A percentile compares a stretch with the other conserved stretches of the same genome.
phyloP scores from a whole-genome alignment of 2,113 vertebrate species.

The Trochalopteron elliotii region DNA sequence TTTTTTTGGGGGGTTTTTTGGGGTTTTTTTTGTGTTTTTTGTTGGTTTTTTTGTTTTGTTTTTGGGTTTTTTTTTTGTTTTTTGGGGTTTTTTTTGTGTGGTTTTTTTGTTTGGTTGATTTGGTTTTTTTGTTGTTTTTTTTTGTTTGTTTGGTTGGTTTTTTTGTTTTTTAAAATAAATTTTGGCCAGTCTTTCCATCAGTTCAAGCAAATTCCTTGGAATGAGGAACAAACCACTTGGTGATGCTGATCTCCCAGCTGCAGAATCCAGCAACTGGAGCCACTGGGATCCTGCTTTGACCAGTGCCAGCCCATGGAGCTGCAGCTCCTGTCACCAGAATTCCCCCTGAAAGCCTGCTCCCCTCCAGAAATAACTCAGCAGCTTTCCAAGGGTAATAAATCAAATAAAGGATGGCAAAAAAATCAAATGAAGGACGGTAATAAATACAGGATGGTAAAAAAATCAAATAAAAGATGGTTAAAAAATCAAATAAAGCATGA shows the following conservation, averaged over 20 bases:
- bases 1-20: no score
- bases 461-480: no score
- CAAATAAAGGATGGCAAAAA: no score
- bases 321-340: not conserved
- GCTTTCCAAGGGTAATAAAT: not conserved
- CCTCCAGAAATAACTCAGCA: not conserved
- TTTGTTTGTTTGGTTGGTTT: no score
- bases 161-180: no score
- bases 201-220: not conserved
- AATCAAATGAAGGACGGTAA: accelerated
- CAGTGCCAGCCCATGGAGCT: not conserved
- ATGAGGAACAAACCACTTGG: not conserved
- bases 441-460: no score
- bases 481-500: accelerated
- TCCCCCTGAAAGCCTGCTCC: not conserved
- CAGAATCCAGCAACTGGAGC: not conserved
- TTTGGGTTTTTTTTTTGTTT: no score
- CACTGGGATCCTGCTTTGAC: accelerated
- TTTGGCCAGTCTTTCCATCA: not conserved
- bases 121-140: no score
- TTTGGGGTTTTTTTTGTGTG: no score
- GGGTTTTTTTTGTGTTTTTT: no score
- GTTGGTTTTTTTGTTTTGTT: no score
- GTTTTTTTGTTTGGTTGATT: no score
- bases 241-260: not conserved